phyloP scores from a whole-genome alignment of 1,140 invertebrate species.

The Matsumurasca onukii region DNA sequence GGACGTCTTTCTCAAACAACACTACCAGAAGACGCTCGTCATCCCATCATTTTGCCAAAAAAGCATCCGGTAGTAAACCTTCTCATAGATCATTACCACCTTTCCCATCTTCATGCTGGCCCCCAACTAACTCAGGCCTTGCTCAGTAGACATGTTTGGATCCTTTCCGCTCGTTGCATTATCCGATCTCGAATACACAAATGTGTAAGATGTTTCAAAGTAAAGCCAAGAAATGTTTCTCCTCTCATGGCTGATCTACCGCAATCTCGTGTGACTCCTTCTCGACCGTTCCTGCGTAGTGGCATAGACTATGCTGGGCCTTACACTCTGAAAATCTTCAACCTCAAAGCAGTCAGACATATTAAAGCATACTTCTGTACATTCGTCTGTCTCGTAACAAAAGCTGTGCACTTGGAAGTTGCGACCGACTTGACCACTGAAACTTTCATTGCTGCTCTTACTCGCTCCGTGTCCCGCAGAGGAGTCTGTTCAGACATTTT shows the following conservation, averaged over 20 bases:
- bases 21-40: slow-evolving; percentile 27
- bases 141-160: not conserved
- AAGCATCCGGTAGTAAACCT: slow-evolving; percentile 34
- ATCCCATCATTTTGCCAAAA: slow-evolving; percentile 39
- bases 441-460: not conserved
- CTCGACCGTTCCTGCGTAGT: not conserved
- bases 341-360: not conserved
- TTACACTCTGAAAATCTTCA: not conserved
- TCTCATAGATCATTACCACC: slow-evolving; percentile 41
- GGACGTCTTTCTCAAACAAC: slow-evolving; percentile 1
- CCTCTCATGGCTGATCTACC: not conserved
- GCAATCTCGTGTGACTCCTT: not conserved
- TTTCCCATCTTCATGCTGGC: not conserved
- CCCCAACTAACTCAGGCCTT: not conserved
- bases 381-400: slow-evolving; percentile 31
- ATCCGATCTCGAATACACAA: not conserved
- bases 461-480: not conserved
- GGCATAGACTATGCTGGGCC: not conserved
- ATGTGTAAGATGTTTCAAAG: not conserved
- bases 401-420: slow-evolving; percentile 22
- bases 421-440: not conserved
- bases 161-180: not conserved
- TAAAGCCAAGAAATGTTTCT: no score
- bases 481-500: not conserved
- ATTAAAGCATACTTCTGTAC: slow-evolving; percentile 25